Conservation (phyloP, 2,888 invertebrate genomes). For the Tuberolachnus salignus region DNA sequence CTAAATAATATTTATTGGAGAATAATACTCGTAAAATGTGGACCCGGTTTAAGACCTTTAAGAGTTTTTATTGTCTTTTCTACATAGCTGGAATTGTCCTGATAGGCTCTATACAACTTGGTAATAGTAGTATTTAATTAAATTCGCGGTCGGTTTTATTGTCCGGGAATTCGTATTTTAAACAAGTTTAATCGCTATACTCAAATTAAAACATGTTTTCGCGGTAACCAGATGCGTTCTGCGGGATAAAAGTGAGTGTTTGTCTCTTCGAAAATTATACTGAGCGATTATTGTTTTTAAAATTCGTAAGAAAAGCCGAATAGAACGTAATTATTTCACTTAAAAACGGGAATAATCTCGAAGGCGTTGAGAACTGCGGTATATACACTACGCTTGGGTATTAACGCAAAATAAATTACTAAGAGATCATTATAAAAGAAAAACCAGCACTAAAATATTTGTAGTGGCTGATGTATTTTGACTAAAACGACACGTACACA, state of each 20-base stretch:
- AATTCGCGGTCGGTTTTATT: slow-evolving; percentile 48
- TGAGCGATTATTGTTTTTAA: background rate
- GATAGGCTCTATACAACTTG: slow-evolving; percentile 25
- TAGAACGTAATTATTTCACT: slow-evolving; percentile 15
- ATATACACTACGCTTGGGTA: background rate
- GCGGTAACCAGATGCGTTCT: slow-evolving; percentile 22
- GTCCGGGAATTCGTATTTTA: slow-evolving; percentile 28
- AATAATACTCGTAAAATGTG: slow-evolving; percentile 23
- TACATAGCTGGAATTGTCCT: background rate
- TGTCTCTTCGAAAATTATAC: background rate
- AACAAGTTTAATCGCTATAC: slow-evolving; percentile 26
- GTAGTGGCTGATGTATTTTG: slow-evolving; percentile 17
- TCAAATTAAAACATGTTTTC: slow-evolving; percentile 18
- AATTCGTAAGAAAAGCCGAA: background rate
- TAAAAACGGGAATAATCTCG: background rate
- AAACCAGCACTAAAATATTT: background rate
- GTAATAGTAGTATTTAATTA: slow-evolving; percentile 50
- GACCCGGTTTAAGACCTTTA: slow-evolving; percentile 7
- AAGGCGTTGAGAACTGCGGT: background rate
- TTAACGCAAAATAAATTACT: background rate
- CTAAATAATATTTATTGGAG: background rate
- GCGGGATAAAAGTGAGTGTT: background rate
- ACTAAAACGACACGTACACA: slow-evolving; percentile 28
- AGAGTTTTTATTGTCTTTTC: slow-evolving; percentile 32
- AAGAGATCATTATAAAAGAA: slow-evolving; percentile 5